Evolutionary conservation across 1,140 invertebrate genomes (phyloP), one percentile per base, ranked within the genome.

Genomic region (Meloidogyne hapla): DNA sequence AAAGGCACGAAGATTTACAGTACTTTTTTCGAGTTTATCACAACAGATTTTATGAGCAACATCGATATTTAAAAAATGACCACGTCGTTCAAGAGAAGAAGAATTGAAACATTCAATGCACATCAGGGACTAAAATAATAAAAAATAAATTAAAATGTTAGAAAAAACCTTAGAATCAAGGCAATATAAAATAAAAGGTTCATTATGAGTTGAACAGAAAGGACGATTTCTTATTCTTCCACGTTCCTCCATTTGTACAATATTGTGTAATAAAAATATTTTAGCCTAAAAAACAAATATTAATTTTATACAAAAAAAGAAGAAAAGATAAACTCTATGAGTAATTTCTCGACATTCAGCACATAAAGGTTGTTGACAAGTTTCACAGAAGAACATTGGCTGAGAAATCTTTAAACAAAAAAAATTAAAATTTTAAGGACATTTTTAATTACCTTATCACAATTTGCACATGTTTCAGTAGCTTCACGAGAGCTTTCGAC

Each of bases 341-440:
- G 83, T 87, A 13, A 72, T 63, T 13, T 25, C 48, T 48, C 72
- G 72, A 75, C 85, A 86, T 8, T 38, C 61, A 56, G 26, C 61
- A 72, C 85, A 86, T 33, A 86, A 75, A 12, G 86, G 85, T 66
- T 87, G 85, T 62, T 86, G 83, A 69, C 85, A 86, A 13, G 85
- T 86, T 72, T 87, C 86, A 63, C 85, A 86, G 65, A 85, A 86
- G 38, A 76, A 82, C 85, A 86, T 86, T 13, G 85, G 85, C 23
- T 81, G 84, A 6, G 63, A 64, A 38, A 78, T 82, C 84, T 84
- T 67, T 38, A 83, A 77, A 40, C 2, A 12, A 38, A 42, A 33
- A 48, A 28, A 56, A 63, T 48, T 28, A 8, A n/a, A n/a, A n/a
- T n/a, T 33, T 33, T 33, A 6, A 2, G 28, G 28, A 33, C 28